A percentile compares a stretch with the other conserved stretches of the same genome.
Conservation (phyloP, 2,113 vertebrate genomes). For the Anhinga anhinga region DNA sequence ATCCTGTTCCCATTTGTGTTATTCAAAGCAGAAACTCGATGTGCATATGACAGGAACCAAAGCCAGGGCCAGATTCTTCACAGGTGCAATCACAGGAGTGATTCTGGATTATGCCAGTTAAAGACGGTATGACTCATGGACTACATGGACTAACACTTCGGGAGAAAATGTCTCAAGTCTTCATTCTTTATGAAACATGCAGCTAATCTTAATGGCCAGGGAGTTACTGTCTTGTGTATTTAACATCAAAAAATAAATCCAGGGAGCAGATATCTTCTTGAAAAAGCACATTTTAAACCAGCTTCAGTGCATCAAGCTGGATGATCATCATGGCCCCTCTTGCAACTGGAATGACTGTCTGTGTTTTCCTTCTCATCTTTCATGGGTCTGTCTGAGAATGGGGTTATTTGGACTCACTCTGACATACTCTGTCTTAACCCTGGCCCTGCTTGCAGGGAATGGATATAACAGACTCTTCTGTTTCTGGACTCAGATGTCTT, state of each 20-base stretch:
- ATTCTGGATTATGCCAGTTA: background rate
- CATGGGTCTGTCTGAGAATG: background rate
- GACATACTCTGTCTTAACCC: background rate
- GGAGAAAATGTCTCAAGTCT: background rate
- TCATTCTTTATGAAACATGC: background rate
- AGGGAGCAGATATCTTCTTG: background rate
- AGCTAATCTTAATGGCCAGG: background rate
- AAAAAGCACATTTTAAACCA: background rate
- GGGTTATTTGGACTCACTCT: background rate
- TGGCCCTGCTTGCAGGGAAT: background rate
- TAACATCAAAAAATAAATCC: background rate
- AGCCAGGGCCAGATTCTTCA: background rate
- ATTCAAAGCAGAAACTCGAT: background rate
- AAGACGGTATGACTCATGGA: background rate
- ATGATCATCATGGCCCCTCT: background rate
- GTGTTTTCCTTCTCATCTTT: background rate
- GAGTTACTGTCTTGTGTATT: background rate
- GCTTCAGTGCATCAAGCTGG: background rate
- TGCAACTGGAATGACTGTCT: background rate
- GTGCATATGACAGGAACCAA: background rate
- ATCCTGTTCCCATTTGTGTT: background rate
- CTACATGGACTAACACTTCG: background rate
- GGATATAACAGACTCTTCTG: background rate
- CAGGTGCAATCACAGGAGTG: background rate
- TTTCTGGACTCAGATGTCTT: background rate